phyloP scores from a whole-genome alignment of 2,888 invertebrate species.

The Prenolepis imparis region DNA sequence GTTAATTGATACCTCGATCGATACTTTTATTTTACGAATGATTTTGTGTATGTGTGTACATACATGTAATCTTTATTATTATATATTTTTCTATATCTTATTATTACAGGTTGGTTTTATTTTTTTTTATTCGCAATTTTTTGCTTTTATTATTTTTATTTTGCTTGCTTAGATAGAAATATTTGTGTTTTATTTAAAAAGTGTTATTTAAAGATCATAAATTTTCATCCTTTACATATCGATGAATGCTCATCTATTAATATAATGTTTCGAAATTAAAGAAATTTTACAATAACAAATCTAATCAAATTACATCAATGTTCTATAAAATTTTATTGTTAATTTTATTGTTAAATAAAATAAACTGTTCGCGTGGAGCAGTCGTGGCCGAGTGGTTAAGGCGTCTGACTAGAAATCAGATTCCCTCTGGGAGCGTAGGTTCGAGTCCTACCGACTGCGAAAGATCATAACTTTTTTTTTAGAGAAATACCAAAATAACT shows the following conservation, averaged over 20 bases:
- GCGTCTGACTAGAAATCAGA: slow-evolving; percentile 96
- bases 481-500: not conserved
- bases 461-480: slow-evolving; percentile 86
- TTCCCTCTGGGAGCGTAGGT: slow-evolving; percentile 97
- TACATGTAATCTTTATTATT: not conserved
- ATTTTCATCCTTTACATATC: not conserved
- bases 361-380: slow-evolving; percentile 85
- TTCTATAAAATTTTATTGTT: no score
- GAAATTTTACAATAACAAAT: not conserved
- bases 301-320: accelerated
- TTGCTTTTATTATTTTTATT: not conserved
- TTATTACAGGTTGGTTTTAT: not conserved
- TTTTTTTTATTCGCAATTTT: not conserved
- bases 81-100: not conserved
- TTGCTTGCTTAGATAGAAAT: not conserved
- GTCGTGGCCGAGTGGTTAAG: slow-evolving; percentile 96
- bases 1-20: not conserved
- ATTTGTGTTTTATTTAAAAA: not conserved
- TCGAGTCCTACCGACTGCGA: slow-evolving; percentile 96
- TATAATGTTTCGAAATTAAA: not conserved
- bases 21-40: not conserved
- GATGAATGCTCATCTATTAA: not conserved
- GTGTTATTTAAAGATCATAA: not conserved
- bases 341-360: slow-evolving; percentile 5
- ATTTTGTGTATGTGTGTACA: no score